These are phyloP conservation scores for Thumatha senex DNA, from an alignment of 2,888 invertebrate genomes.

Conservation along the genomic window DNA sequence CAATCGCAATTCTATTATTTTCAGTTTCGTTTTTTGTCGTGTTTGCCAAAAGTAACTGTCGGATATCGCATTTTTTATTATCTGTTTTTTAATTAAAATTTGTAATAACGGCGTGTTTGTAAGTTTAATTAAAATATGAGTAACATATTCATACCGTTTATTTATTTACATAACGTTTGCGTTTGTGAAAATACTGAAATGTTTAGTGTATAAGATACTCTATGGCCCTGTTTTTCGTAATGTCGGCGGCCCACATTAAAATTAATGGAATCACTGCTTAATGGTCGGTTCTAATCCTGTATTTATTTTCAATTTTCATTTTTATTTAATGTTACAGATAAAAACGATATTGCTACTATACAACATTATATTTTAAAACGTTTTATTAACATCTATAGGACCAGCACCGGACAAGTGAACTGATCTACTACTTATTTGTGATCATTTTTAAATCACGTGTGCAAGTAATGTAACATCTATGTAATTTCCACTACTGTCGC, in stretches of 20 bases:
- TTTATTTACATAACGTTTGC: slow-evolving; percentile 18
- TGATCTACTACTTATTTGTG: too few relatives aligned
- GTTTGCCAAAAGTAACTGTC: slow-evolving; percentile 39
- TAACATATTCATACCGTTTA: slow-evolving; percentile 18
- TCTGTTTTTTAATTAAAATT: slow-evolving; percentile 33
- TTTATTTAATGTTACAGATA: slow-evolving; percentile 32
- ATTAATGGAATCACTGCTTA: slow-evolving; percentile 57
- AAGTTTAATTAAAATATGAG: slow-evolving; percentile 30
- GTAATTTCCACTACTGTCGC: not conserved
- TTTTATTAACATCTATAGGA: too few relatives aligned
- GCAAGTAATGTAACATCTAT: not conserved
- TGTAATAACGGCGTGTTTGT: slow-evolving; percentile 18
- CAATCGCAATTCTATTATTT: slow-evolving; percentile 42
- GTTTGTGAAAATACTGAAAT: slow-evolving; percentile 16
- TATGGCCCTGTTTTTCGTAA: slow-evolving; percentile 37
- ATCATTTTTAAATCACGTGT: too few relatives aligned
- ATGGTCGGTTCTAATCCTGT: slow-evolving; percentile 58
- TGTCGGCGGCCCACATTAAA: slow-evolving; percentile 53
- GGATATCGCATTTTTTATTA: slow-evolving; percentile 27
- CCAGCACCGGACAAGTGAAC: too few relatives aligned
- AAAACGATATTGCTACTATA: slow-evolving; percentile 17
- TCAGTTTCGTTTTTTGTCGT: slow-evolving; percentile 44
- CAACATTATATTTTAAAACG: slow-evolving; percentile 3
- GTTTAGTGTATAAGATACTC: slow-evolving; percentile 37
- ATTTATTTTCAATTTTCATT: slow-evolving; percentile 46